phyloP scores from a whole-genome alignment of 2,113 vertebrate genomes.

The Mola mola region DNA sequence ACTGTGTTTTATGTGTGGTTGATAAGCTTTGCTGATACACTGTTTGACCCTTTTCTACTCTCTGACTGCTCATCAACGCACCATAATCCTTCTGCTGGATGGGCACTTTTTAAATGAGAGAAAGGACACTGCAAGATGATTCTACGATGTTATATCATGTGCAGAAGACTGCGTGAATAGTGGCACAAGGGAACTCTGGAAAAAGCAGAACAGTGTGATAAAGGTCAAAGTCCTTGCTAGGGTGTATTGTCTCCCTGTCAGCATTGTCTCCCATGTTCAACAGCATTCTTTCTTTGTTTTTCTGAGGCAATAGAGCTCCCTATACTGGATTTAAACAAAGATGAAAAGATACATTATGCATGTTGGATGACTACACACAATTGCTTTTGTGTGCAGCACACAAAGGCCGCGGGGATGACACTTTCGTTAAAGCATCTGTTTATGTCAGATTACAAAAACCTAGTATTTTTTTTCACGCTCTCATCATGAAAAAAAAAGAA shows the following conservation, averaged over 20 bases:
- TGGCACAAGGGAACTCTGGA: conserved; percentile 6
- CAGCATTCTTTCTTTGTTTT: conserved; percentile 13
- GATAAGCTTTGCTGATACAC: conserved; percentile 50
- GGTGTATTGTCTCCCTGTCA: conserved; percentile 17
- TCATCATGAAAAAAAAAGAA: conserved; percentile 28
- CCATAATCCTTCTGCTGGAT: conserved; percentile 9
- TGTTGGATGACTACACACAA: conserved; percentile 40
- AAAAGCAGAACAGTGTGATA: background rate
- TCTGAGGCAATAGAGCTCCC: conserved; percentile 24
- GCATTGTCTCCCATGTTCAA: conserved; percentile 21
- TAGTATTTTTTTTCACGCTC: conserved; percentile 12
- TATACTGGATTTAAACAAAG: conserved; percentile 27
- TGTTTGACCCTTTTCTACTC: conserved; percentile 31
- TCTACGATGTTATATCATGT: too few species aligned
- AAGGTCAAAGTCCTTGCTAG: conserved; percentile 30
- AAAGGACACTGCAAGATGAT: conserved; percentile 1
- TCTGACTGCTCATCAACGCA: conserved; percentile 22
- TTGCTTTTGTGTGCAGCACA: conserved; percentile 46
- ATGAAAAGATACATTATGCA: conserved; percentile 48
- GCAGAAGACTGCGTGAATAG: background rate
- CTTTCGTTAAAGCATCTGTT: conserved; percentile 49
- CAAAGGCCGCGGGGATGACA: conserved; percentile 26
- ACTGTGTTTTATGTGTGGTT: conserved; percentile 51
- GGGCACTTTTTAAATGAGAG: conserved; percentile 21
- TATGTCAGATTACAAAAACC: conserved; percentile 65